These are phyloP conservation scores for Liposcelis brunnea DNA, from an alignment of 2,888 invertebrate species.

Conservation along the genomic window DNA sequence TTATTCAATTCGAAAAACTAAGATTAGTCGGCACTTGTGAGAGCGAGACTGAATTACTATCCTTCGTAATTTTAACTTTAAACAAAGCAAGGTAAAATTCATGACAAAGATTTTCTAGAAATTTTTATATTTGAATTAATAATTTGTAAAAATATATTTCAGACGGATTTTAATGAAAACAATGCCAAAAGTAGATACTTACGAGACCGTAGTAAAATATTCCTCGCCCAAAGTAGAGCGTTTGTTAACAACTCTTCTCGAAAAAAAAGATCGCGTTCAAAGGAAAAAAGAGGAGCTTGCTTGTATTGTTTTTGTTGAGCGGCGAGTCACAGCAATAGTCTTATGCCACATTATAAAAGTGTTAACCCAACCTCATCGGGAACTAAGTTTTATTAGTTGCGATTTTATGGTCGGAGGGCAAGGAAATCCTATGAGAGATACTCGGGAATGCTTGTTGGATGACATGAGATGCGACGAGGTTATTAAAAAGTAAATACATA, in stretches of 20 bases:
- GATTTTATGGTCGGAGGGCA: slow-evolving; percentile 58
- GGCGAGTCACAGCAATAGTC: slow-evolving; percentile 58
- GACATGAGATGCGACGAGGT: slow-evolving; percentile 37
- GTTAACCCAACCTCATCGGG: slow-evolving; percentile 23
- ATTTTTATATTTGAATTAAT: background rate
- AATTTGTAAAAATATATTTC: slow-evolving; percentile 19
- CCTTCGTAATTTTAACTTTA: too few species aligned
- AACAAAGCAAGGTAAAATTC: too few species aligned
- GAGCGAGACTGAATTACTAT: too few species aligned
- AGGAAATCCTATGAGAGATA: slow-evolving; percentile 35
- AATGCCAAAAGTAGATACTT: slow-evolving; percentile 19
- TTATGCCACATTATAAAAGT: slow-evolving; percentile 46
- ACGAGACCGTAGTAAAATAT: too few species aligned
- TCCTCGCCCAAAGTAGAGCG: too few species aligned
- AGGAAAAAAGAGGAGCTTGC: slow-evolving; percentile 30
- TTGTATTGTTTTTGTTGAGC: slow-evolving; percentile 52
- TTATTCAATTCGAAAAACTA: background rate
- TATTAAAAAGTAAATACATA: slow-evolving; percentile 30
- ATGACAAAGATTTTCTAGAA: background rate
- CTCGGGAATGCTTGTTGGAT: slow-evolving; percentile 34
- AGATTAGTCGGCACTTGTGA: background rate
- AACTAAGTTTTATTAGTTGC: slow-evolving; percentile 40
- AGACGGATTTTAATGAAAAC: slow-evolving; percentile 31
- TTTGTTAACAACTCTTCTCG: background rate
- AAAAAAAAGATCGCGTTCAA: too few species aligned